Percentiles rank a stretch among this genome's conserved stretches.
Evolutionary conservation across 2,888 invertebrate genomes (phyloP).

Genomic region (Cantharis rufa): DNA sequence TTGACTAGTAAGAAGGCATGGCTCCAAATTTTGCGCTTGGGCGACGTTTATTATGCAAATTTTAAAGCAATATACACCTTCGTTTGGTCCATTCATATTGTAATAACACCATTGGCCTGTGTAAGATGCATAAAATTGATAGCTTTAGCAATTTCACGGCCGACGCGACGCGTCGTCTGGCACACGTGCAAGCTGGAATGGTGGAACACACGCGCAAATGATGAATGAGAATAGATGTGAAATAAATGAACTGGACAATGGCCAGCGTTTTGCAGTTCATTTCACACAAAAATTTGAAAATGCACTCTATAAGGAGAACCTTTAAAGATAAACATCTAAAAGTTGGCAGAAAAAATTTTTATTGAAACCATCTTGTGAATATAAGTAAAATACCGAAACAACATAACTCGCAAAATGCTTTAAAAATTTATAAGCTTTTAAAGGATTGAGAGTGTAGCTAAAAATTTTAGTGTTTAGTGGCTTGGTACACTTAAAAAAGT

Average conservation of each 20-base stretch:
- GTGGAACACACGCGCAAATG: constrained; percentile 38
- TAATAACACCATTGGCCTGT: constrained; percentile 46
- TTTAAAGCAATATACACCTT: constrained; percentile 43
- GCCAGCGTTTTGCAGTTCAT: constrained; percentile 50
- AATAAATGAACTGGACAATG: constrained; percentile 54
- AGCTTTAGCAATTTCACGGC: constrained; percentile 47
- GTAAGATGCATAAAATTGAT: constrained; percentile 52
- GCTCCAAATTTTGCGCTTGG: constrained; percentile 35
- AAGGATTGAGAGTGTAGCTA: background rate
- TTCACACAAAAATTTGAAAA: constrained; percentile 38
- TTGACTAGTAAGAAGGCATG: constrained; percentile 22
- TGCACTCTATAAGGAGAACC: background rate
- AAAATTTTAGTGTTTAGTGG: background rate
- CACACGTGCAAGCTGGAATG: constrained; percentile 33
- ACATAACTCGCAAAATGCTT: background rate
- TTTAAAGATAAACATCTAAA: background rate
- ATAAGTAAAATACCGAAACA: background rate
- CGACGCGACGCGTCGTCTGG: constrained; percentile 33
- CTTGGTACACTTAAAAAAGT: background rate
- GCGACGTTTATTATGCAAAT: constrained; percentile 41
- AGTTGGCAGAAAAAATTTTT: background rate
- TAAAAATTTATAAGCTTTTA: background rate
- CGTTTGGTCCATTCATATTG: constrained; percentile 45
- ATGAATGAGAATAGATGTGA: constrained; percentile 46
- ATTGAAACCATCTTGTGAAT: background rate